Percentiles rank a stretch among this genome's conserved stretches.
phyloP scores from a whole-genome alignment of 2,113 vertebrate species.

The Pelodiscus sinensis region DNA sequence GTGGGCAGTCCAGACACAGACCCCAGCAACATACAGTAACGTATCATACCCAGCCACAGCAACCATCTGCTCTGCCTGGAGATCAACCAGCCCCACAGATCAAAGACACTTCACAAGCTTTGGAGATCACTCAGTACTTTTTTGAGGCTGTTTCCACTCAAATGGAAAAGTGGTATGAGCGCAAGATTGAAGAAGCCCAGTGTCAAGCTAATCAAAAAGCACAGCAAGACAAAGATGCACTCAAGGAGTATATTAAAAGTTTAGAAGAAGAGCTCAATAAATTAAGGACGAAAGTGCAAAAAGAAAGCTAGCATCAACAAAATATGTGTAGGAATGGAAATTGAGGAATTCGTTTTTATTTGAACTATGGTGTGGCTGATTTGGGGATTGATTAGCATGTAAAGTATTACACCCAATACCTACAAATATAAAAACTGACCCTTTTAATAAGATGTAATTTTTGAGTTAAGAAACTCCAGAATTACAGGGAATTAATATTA shows the following conservation, averaged over 20 bases:
- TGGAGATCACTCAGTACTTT: conserved; percentile 96
- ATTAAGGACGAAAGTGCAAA: conserved; percentile 85
- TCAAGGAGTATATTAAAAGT: conserved; percentile 87
- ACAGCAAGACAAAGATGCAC: conserved; percentile 83
- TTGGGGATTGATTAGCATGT: not conserved
- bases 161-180: conserved; percentile 98
- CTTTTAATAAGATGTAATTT: conserved; percentile 23
- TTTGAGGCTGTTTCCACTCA: conserved; percentile 94
- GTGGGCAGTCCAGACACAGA: conserved; percentile 76
- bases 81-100: conserved; percentile 55
- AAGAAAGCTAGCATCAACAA: conserved; percentile 78
- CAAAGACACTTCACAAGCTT: conserved; percentile 85
- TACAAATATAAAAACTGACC: not conserved
- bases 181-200: conserved; percentile 92
- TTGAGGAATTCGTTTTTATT: not conserved
- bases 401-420: conserved; percentile 40
- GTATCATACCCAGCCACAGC: conserved; percentile 44
- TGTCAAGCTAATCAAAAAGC: conserved; percentile 88
- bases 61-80: not conserved
- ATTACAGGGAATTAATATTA: not conserved
- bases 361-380: not conserved
- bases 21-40: not conserved
- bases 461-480: not conserved
- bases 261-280: conserved; percentile 91
- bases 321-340: not conserved